These are phyloP conservation scores for Eristalis tenax DNA, from an alignment of 2,888 invertebrate genomes.

Conservation along the genomic window DNA sequence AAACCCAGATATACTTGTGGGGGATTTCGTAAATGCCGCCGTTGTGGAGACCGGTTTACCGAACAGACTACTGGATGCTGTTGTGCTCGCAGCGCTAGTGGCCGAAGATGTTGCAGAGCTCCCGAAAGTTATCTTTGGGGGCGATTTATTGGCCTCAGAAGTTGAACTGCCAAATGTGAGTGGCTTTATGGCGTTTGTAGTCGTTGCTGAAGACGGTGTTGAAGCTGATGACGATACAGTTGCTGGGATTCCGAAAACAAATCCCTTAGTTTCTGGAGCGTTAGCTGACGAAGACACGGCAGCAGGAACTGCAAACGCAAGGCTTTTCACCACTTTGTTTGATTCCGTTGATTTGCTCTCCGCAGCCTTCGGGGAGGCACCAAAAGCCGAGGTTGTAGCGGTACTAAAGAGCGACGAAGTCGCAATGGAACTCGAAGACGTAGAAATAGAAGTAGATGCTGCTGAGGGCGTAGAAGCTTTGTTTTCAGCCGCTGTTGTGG, in stretches of 20 bases:
- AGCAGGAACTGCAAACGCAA: conserved; percentile 63
- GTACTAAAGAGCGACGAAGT: conserved; percentile 56
- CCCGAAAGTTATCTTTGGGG: conserved; percentile 33
- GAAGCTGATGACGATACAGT: not conserved
- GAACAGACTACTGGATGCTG: conserved; percentile 33
- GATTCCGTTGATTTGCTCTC: conserved; percentile 34
- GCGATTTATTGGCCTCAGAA: conserved; percentile 37
- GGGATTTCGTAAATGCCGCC: conserved; percentile 35
- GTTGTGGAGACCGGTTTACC: conserved; percentile 37
- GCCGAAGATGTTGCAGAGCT: not conserved
- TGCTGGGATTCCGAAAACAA: conserved; percentile 16
- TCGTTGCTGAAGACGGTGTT: not conserved
- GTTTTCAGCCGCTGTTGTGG: conserved; percentile 47
- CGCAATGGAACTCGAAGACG: conserved; percentile 57
- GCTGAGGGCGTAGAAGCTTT: conserved; percentile 33
- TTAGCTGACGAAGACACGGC: conserved; percentile 31
- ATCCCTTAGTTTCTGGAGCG: not conserved
- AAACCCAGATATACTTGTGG: conserved; percentile 7
- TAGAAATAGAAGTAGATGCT: conserved; percentile 18
- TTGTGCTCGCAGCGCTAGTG: conserved; percentile 19
- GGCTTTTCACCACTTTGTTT: conserved; percentile 34
- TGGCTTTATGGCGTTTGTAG: conserved; percentile 35
- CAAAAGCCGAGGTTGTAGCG: conserved; percentile 69
- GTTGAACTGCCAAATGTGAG: conserved; percentile 39
- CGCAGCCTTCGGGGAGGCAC: conserved; percentile 42